These are phyloP conservation scores for Colistium nudipinnis DNA, from an alignment of 2,113 vertebrate species.

Conservation along the genomic window DNA sequence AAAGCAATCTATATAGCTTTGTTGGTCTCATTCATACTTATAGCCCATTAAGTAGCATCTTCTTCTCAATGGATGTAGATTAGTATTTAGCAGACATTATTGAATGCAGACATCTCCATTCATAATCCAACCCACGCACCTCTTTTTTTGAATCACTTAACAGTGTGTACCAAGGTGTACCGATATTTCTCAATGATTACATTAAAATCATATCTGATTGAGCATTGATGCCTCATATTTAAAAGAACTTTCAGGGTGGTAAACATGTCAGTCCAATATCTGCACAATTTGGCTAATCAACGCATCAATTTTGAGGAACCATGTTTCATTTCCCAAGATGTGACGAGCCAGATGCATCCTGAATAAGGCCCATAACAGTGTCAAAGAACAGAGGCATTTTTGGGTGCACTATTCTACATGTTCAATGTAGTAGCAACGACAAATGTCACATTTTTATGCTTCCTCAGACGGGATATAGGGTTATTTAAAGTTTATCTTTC, in stretches of 20 bases:
- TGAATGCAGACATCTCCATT: background rate
- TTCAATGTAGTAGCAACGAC: background rate
- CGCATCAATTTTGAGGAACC: background rate
- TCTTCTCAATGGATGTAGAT: background rate
- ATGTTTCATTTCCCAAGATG: background rate
- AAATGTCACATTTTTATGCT: background rate
- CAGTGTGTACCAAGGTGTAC: background rate
- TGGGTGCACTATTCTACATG: background rate
- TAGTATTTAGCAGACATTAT: background rate
- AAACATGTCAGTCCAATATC: background rate
- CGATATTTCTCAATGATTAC: background rate
- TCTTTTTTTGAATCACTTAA: background rate
- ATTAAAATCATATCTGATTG: background rate
- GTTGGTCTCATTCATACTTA: background rate
- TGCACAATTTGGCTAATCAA: background rate
- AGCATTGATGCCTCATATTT: background rate
- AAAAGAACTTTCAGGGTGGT: background rate
- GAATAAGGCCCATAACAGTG: background rate
- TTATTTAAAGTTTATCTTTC: background rate
- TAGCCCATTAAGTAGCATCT: background rate
- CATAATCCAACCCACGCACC: background rate
- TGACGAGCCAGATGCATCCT: background rate
- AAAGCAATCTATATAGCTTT: background rate
- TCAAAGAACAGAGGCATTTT: background rate
- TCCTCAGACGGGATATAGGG: background rate